These are phyloP conservation scores for Eupelmus urozonus DNA, from an alignment of 2,888 invertebrate species.

Conservation along the genomic window DNA sequence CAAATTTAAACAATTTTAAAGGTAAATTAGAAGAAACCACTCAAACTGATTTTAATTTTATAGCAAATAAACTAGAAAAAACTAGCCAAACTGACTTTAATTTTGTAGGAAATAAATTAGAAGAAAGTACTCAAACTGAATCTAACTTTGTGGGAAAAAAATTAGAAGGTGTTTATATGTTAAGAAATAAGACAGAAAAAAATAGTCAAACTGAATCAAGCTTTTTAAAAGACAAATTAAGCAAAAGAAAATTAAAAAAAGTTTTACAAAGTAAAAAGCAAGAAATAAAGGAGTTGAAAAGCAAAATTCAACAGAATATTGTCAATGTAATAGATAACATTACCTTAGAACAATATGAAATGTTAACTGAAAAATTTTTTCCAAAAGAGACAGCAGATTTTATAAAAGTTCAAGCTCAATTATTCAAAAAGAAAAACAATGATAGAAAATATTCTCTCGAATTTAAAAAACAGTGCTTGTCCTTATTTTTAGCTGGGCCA, in stretches of 20 bases:
- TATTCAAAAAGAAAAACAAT: constrained; percentile 52
- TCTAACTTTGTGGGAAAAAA: constrained; percentile 11
- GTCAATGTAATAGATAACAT: constrained; percentile 47
- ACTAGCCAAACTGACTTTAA: constrained; percentile 35
- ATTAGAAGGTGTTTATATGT: constrained; percentile 15
- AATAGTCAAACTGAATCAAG: constrained; percentile 46
- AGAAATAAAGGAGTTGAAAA: constrained; percentile 44
- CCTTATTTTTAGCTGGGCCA: constrained; percentile 43
- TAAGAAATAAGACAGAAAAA: constrained; percentile 27
- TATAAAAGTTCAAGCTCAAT: constrained; percentile 56
- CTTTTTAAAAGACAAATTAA: constrained; percentile 50
- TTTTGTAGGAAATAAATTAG: constrained; percentile 22
- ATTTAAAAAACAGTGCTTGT: constrained; percentile 47
- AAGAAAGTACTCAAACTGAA: constrained; percentile 38
- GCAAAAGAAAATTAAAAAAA: constrained; percentile 50
- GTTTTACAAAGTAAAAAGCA: constrained; percentile 49
- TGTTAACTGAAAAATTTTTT: constrained; percentile 58
- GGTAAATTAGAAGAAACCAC: constrained; percentile 42
- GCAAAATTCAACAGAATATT: constrained; percentile 44
- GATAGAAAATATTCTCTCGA: constrained; percentile 46
- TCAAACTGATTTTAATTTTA: constrained; percentile 27
- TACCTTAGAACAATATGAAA: constrained; percentile 55
- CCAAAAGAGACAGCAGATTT: constrained; percentile 57
- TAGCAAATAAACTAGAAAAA: constrained; percentile 40
- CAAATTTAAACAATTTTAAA: constrained; percentile 34